A percentile compares a stretch with the other conserved stretches of the same genome.
These are phyloP conservation scores for Portunus trituberculatus DNA, from an alignment of 1,140 invertebrate genomes.

Conservation along the genomic window DNA sequence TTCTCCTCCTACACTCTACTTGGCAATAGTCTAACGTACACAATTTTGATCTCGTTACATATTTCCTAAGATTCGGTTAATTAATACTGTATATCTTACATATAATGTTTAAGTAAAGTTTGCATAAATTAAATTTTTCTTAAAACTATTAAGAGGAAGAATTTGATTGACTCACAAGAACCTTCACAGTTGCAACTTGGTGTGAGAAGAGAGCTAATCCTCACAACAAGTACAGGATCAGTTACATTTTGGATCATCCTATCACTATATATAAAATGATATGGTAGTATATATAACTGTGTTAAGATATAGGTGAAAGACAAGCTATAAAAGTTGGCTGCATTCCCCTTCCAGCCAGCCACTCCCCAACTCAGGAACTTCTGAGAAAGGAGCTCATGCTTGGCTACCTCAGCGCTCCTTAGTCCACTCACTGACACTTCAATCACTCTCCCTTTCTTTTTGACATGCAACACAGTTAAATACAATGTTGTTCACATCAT, in stretches of 20 bases:
- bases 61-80: slow-evolving; percentile 3
- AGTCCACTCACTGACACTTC: not conserved
- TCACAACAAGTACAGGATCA: slow-evolving; percentile 34
- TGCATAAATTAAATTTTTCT: slow-evolving; percentile 59
- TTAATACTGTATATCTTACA: slow-evolving; percentile 42
- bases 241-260: slow-evolving; percentile 32
- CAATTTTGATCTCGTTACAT: not conserved
- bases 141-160: slow-evolving; percentile 51
- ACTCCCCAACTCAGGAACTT: slow-evolving; percentile 67
- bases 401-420: not conserved
- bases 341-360: slow-evolving; percentile 59
- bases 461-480: not conserved
- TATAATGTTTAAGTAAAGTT: slow-evolving; percentile 58
- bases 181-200: not conserved
- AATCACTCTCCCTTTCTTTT: not conserved
- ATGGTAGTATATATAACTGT: slow-evolving; percentile 73
- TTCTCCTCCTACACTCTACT: slow-evolving; percentile 12
- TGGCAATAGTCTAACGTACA: not conserved
- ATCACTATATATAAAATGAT: slow-evolving; percentile 73
- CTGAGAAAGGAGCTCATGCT: slow-evolving; percentile 31
- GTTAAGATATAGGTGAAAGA: slow-evolving; percentile 73
- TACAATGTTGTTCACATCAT: not conserved
- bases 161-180: slow-evolving; percentile 50
- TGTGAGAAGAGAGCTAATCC: not conserved
- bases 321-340: slow-evolving; percentile 72